These are phyloP conservation scores for Arge pagana DNA, from an alignment of 2,888 invertebrate genomes.

Conservation along the genomic window DNA sequence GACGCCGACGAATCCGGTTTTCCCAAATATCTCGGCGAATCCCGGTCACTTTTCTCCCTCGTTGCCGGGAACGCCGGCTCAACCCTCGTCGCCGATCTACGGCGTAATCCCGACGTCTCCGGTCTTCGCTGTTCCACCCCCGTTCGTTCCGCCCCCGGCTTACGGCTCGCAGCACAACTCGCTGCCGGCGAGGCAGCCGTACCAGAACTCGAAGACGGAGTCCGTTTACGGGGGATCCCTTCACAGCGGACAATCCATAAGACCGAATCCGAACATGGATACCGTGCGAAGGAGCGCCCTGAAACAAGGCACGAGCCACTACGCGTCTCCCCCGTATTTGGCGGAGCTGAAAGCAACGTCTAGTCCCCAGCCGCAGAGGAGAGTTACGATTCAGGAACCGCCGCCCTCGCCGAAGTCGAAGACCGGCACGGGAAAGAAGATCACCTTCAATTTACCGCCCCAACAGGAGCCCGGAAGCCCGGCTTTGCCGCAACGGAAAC, in stretches of 20 bases:
- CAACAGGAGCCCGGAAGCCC: constrained; percentile 62
- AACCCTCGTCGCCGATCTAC: constrained; percentile 42
- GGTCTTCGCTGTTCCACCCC: constrained; percentile 40
- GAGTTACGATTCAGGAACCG: constrained; percentile 70
- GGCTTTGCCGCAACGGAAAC: constrained; percentile 67
- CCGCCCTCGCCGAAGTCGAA: constrained; percentile 58
- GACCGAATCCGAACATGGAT: constrained; percentile 51
- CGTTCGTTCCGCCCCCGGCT: constrained; percentile 45
- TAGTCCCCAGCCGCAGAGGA: constrained; percentile 62
- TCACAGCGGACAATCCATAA: constrained; percentile 39
- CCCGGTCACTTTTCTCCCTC: constrained; percentile 18
- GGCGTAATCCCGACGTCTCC: constrained; percentile 43
- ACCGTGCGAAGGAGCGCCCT: constrained; percentile 53
- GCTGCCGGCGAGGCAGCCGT: constrained; percentile 39
- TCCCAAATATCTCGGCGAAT: constrained; percentile 22
- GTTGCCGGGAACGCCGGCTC: constrained; percentile 3
- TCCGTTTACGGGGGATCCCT: constrained; percentile 38
- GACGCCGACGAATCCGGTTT: constrained; percentile 46
- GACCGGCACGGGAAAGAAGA: constrained; percentile 66
- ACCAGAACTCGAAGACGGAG: constrained; percentile 48
- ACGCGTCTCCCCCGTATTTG: constrained; percentile 61
- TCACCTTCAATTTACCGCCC: constrained; percentile 66
- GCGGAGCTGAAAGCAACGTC: constrained; percentile 65
- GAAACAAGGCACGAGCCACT: constrained; percentile 49
- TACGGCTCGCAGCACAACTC: constrained; percentile 42